Conservation (phyloP, 2,888 invertebrate genomes). For the Lamellibrachia columna region DNA sequence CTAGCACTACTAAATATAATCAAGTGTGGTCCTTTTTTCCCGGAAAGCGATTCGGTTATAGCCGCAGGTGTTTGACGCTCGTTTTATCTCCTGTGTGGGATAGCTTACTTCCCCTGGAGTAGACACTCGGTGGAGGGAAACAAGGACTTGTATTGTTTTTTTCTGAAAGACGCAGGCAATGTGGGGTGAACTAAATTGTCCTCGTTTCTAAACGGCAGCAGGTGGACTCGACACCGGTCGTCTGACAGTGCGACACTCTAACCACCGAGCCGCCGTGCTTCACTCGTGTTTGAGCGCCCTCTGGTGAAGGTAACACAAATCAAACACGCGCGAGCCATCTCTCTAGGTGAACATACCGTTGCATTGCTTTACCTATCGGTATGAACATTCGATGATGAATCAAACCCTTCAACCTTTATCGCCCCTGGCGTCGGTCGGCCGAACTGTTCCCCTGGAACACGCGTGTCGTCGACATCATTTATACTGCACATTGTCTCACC, state of each 20-base stretch:
- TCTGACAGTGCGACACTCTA: neutral
- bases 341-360: neutral
- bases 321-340: neutral
- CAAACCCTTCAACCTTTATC: neutral
- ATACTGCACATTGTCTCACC: neutral
- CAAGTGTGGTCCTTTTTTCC: neutral
- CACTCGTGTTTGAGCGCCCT: neutral
- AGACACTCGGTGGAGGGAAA: no score
- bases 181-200: no score
- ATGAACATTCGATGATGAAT: neutral
- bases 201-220: no score
- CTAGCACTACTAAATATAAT: slow-evolving; percentile 10
- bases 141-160: no score
- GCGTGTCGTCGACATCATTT: neutral
- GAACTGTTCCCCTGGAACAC: neutral
- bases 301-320: neutral
- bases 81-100: neutral
- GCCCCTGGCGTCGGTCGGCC: neutral
- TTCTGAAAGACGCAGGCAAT: no score
- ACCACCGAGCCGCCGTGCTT: neutral
- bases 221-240: no score
- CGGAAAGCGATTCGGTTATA: neutral
- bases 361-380: neutral
- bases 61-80: neutral
- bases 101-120: no score